A percentile compares a stretch with the other conserved stretches of the same genome.
Conservation (phyloP, 2,888 invertebrate species). For the Pelosia muscerda region DNA sequence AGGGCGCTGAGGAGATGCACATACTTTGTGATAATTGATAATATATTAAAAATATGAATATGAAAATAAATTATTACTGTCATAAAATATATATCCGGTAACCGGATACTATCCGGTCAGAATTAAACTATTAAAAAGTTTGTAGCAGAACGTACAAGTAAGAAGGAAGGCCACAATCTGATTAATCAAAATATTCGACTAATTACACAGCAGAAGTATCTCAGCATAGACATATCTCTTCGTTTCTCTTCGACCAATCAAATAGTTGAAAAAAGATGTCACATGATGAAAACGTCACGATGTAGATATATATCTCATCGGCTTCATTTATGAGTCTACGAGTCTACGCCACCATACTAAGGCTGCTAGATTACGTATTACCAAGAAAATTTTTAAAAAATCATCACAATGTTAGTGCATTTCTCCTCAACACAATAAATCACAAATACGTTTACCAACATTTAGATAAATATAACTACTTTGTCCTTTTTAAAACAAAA, state of each 20-base stretch:
- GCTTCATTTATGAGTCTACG: too few relatives aligned
- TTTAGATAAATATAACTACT: conserved; percentile 9
- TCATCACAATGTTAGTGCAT: background rate
- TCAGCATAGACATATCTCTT: too few relatives aligned
- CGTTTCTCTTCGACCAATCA: background rate
- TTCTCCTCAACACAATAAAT: conserved; percentile 4
- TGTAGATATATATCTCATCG: background rate
- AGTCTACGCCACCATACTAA: background rate
- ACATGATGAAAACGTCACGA: background rate
- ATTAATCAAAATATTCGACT: background rate
- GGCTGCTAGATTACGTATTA: background rate
- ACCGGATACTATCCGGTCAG: background rate
- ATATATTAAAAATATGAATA: background rate
- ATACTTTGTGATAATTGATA: conserved; percentile 13
- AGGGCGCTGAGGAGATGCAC: conserved; percentile 24
- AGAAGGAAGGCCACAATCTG: background rate
- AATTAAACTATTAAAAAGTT: background rate
- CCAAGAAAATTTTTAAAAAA: background rate
- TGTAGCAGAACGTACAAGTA: background rate
- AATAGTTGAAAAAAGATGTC: background rate
- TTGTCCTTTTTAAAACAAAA: conserved; percentile 15
- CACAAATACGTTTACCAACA: conserved; percentile 11
- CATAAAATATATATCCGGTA: conserved; percentile 3
- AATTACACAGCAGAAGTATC: too few relatives aligned
- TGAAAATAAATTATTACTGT: too few relatives aligned